Percentiles rank a stretch among this genome's conserved stretches.
Conservation (phyloP, 2,797 vertebrate species). For the Bufotes viridis region DNA sequence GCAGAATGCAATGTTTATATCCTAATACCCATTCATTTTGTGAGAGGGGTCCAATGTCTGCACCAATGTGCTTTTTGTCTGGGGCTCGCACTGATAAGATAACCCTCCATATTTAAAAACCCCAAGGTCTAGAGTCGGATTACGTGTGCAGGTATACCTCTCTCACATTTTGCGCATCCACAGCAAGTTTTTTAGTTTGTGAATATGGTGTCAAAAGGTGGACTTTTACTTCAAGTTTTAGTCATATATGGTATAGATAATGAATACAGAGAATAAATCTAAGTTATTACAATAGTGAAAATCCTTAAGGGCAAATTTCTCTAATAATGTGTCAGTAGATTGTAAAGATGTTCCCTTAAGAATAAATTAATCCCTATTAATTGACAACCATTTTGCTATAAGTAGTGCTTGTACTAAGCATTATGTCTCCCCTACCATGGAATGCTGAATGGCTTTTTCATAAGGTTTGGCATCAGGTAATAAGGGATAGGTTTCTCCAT, state of each 20-base stretch:
- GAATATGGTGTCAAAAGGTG: too few relatives aligned
- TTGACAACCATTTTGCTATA: not conserved
- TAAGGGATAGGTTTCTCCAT: not conserved
- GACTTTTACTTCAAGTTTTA: not conserved
- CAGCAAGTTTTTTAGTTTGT: too few relatives aligned
- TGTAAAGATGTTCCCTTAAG: not conserved
- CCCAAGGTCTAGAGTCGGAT: too few relatives aligned
- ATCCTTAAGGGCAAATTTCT: not conserved
- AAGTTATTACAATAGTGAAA: not conserved
- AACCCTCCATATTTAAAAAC: too few relatives aligned
- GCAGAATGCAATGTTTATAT: too few relatives aligned
- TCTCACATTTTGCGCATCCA: too few relatives aligned
- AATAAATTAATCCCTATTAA: not conserved
- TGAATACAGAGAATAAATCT: not conserved
- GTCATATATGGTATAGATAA: not conserved
- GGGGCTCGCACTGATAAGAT: too few relatives aligned
- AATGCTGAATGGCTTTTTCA: not conserved
- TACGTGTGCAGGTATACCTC: too few relatives aligned
- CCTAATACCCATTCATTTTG: too few relatives aligned
- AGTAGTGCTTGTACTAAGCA: not conserved
- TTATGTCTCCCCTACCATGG: not conserved
- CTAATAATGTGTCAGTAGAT: not conserved
- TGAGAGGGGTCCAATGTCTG: too few relatives aligned
- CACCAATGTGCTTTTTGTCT: too few relatives aligned
- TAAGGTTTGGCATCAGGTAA: too few relatives aligned